Conservation (phyloP, 92 coral and sea anemone species). For the Heteractis magnifica region DNA sequence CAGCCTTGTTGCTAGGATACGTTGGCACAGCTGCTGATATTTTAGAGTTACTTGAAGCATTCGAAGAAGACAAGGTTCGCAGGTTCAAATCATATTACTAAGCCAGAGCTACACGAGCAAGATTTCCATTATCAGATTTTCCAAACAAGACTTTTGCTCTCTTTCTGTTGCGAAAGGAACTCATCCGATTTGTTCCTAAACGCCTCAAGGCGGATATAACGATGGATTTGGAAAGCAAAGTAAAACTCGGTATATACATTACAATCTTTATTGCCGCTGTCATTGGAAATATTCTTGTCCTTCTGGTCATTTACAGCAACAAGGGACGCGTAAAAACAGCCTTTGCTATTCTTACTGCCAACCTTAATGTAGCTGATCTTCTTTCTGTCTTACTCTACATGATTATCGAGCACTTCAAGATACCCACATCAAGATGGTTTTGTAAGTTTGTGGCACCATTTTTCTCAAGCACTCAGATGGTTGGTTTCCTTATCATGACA, state of each 20-base stretch:
- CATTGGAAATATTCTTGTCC: conserved; percentile 2
- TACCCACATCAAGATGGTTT: background rate
- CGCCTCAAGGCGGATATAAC: too few relatives aligned
- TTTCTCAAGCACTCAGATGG: background rate
- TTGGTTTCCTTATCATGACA: conserved; percentile 3
- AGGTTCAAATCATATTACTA: too few relatives aligned
- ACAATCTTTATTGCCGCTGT: background rate
- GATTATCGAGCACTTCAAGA: background rate
- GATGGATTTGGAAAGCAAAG: background rate
- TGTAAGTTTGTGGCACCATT: background rate
- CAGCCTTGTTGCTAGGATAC: conserved; percentile 93
- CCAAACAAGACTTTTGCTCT: too few relatives aligned
- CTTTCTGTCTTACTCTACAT: background rate
- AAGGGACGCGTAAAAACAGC: background rate
- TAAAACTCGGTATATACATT: background rate
- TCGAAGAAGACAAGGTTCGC: conserved; percentile 70
- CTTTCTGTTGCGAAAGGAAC: too few relatives aligned
- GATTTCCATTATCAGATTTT: background rate
- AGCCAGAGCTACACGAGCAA: too few relatives aligned
- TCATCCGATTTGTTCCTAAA: too few relatives aligned
- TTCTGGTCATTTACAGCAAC: background rate
- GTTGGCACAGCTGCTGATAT: conserved; percentile 99
- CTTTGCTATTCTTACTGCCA: conserved; percentile 12
- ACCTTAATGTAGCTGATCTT: conserved; percentile 10
- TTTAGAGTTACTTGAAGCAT: conserved; percentile 89